These are phyloP conservation scores for Cataglyphis rosenhaueri DNA, from an alignment of 2,888 invertebrate species.

Conservation along the genomic window DNA sequence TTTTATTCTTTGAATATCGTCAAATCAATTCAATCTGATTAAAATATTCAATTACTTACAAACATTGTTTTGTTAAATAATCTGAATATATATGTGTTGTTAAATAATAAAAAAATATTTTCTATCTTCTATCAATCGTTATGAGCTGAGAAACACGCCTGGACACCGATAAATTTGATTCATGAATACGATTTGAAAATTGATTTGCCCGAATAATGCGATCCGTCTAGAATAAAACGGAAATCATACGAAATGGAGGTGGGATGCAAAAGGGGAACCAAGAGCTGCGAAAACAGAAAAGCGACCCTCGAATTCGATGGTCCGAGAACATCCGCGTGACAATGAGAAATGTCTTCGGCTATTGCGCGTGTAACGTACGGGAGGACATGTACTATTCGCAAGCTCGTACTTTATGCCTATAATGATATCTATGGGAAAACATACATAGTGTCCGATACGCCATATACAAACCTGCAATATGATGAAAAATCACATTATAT, in stretches of 20 bases:
- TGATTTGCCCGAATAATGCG: background rate
- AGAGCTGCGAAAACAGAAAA: conserved; percentile 49
- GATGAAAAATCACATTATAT: background rate
- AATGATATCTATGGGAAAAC: conserved; percentile 22
- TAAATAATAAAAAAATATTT: background rate
- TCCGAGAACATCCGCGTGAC: conserved; percentile 35
- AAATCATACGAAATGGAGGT: background rate
- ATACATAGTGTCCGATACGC: background rate
- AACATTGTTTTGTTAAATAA: background rate
- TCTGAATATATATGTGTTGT: background rate
- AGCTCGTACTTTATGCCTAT: conserved; percentile 23
- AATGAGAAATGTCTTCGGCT: conserved; percentile 54
- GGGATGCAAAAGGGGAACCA: conserved; percentile 2
- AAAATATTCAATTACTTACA: background rate
- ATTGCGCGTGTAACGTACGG: conserved; percentile 22
- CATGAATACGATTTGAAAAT: conserved; percentile 7
- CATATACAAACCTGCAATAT: background rate
- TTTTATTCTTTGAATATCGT: background rate
- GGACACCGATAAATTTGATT: conserved; percentile 16
- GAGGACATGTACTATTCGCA: background rate
- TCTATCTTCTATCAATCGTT: background rate
- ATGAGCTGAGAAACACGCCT: background rate
- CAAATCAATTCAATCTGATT: background rate
- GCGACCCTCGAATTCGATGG: conserved; percentile 58
- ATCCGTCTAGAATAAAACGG: background rate